A percentile compares a stretch with the other conserved stretches of the same genome.
phyloP scores from a whole-genome alignment of 2,797 vertebrate genomes.

The Parauchenoglanis ngamensis region DNA sequence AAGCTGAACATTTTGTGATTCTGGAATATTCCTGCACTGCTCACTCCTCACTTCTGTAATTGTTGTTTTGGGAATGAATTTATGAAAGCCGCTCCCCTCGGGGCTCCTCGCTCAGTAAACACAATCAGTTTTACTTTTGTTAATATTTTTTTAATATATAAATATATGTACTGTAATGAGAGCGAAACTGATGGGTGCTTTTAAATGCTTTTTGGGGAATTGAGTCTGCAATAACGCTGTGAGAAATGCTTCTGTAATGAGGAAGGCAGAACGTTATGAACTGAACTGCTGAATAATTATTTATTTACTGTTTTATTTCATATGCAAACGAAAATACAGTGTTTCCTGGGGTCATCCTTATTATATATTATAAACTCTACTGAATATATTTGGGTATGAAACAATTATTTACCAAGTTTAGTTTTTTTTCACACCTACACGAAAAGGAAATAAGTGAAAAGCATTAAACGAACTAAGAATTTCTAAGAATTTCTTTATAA shows the following conservation, averaged over 20 bases:
- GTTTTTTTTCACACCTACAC: too few relatives aligned
- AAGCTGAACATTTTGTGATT: constrained; percentile 9
- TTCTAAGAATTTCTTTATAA: neutral
- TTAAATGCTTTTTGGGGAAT: constrained; percentile 23
- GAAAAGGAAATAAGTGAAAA: neutral
- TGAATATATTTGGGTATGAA: neutral
- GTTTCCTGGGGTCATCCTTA: neutral
- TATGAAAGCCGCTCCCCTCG: constrained; percentile 38
- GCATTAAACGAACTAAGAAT: neutral
- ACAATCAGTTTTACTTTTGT: constrained; percentile 24
- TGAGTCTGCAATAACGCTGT: constrained; percentile 2
- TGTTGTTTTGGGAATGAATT: constrained; percentile 34
- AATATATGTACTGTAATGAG: constrained; percentile 33
- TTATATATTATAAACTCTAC: neutral
- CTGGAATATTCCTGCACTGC: constrained; percentile 7
- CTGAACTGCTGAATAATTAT: constrained; percentile 16
- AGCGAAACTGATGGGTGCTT: constrained; percentile 25
- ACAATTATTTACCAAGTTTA: neutral
- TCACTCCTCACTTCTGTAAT: constrained; percentile 38
- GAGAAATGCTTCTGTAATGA: constrained; percentile 12
- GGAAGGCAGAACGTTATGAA: constrained; percentile 2
- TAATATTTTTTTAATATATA: constrained; percentile 18
- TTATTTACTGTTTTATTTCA: constrained; percentile 6
- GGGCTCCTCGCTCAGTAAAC: constrained; percentile 23
- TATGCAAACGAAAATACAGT: neutral